Base-by-base conservation (phyloP, 2,888 invertebrate species). In the Plusia festucae region DNA sequence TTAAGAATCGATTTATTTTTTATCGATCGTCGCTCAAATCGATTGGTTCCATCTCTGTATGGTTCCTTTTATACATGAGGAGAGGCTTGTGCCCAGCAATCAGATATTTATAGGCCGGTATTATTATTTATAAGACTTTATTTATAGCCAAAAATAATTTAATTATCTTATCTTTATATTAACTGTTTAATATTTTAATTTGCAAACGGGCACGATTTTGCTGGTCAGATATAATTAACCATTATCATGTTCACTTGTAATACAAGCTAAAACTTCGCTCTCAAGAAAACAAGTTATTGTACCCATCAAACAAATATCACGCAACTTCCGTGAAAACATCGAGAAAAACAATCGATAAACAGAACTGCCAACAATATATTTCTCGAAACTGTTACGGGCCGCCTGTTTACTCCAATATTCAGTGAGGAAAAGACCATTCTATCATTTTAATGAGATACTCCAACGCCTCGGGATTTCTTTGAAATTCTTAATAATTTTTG, bases 391-490 rank as follows among this genome's bases (percentile, higher is more conserved):
- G 49, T 24, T 32, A 46, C 44, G 15, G 18, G 15, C n/a, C 13
- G 22, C 22, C 40, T 58, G 20, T 49, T 56, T 8, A 6, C 64
- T 59, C 53, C 53, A 44, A 66, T 57, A 46, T 70, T 62, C 68
- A 32, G 6, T 52, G 57, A 20, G 52, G 51, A 60, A 68, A 59
- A 54, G 18, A 65, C 5, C 54, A 44, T 68, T 76, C 54, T 59
- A 65, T 65, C 62, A 72, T 75, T 58, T 71, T 76, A 72, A 72
- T 59, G 73, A 76, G 60, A 65, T 54, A 68, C 65, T 75, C 11
- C 13, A 65, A 22, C 18, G 22, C 65, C 73, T 63, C 30, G 40
- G 30, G 27, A 63, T 46, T 62, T 53, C 32, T 68, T 72, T 76
- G 60, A 72, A 61, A 70, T 52, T 63, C 54, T 68, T 72, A 63